These are phyloP conservation scores for Lithophane semibrunnea DNA, from an alignment of 2,888 invertebrate genomes.

Conservation along the genomic window DNA sequence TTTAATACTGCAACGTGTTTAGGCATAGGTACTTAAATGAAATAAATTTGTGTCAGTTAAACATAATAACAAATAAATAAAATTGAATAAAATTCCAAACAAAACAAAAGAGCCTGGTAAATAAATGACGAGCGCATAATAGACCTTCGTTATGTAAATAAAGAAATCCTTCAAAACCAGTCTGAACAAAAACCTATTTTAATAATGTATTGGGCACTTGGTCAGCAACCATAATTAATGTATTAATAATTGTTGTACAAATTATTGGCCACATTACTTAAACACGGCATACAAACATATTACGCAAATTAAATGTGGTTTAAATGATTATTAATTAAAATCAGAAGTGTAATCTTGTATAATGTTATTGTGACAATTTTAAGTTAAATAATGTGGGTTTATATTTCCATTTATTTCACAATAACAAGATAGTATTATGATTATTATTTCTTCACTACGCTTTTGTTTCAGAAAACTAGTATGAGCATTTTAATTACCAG, in stretches of 20 bases:
- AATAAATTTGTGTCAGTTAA: no score
- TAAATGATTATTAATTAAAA: neutral
- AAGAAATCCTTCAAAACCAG: no score
- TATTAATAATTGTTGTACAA: neutral
- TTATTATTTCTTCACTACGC: neutral
- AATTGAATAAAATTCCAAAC: no score
- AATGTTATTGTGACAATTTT: neutral
- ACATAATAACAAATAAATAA: no score
- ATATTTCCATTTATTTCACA: neutral
- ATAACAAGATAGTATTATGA: neutral
- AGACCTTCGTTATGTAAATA: no score
- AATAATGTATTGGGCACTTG: neutral
- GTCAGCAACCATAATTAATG: neutral
- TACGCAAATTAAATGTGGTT: conserved; percentile 1
- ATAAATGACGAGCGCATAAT: no score
- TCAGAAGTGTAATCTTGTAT: conserved; percentile 3
- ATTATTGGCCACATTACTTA: conserved; percentile 10
- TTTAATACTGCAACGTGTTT: no score
- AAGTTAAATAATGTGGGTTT: conserved; percentile 7
- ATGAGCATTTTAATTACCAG: no score
- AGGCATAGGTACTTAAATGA: no score
- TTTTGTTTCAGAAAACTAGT: neutral
- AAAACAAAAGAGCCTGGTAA: no score
- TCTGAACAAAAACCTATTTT: no score
- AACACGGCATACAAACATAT: conserved; percentile 1